Evolutionary conservation across 2,888 invertebrate species (phyloP).

Genomic region (Chouioia cunea): DNA sequence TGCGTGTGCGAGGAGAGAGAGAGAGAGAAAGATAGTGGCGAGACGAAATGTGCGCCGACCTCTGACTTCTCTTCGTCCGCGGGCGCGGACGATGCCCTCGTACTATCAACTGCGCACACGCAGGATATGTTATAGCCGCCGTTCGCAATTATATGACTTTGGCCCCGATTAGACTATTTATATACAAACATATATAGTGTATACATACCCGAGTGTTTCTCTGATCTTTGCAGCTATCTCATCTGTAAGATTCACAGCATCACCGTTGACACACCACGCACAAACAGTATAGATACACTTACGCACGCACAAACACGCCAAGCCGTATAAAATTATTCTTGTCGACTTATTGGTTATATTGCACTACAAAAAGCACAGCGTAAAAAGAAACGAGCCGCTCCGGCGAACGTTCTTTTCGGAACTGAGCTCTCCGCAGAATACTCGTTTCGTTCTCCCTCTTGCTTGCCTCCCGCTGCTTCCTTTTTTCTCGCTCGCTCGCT

Average conservation of each 20-base stretch:
- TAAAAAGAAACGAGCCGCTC: neutral
- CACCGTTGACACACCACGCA: no score
- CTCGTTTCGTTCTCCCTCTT: no score
- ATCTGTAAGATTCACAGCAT: no score
- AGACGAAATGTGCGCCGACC: slow-evolving; percentile 22
- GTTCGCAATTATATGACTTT: slow-evolving; percentile 43
- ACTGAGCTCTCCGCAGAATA: neutral
- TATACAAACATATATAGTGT: neutral
- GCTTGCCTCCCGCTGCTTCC: no score
- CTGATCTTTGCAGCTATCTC: no score
- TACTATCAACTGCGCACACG: neutral
- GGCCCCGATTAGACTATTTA: slow-evolving; percentile 44
- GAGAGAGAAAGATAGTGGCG: neutral
- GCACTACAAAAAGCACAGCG: neutral
- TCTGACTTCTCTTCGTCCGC: slow-evolving; percentile 16
- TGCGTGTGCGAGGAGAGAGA: neutral
- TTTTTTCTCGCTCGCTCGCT: neutral
- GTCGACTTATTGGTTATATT: slow-evolving; percentile 2
- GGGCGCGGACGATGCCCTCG: no score
- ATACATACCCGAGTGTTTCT: neutral
- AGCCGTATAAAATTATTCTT: neutral
- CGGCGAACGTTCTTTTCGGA: slow-evolving; percentile 6
- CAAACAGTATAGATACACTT: no score
- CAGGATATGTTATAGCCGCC: neutral
- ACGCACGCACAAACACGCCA: no score